Evolutionary conservation across 1,140 invertebrate species (phyloP), one percentile per base, ranked within the genome.

Genomic region (Diabrotica undecimpunctata): DNA sequence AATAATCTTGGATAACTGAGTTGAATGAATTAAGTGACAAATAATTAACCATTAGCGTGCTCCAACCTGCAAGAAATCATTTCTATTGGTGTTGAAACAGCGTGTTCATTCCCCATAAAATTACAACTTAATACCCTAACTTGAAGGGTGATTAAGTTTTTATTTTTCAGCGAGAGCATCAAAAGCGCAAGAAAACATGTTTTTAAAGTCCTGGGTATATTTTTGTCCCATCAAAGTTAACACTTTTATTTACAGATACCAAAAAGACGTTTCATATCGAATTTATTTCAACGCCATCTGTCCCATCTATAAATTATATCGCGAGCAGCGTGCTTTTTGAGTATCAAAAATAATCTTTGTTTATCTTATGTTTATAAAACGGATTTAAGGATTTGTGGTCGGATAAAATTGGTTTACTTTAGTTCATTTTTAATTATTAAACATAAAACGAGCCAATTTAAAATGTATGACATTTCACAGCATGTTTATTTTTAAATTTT

Each of bases 281-380:
- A 46, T 46, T 46, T 46, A 46, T 46, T 46, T 10, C 8, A 46
- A 46, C n/a, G 41, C 41, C 41, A 46, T 46, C 41, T 46, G 41
- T 46, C 8, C 41, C 41, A 46, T 46, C 41, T 46, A 46, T 46
- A 46, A 46, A 46, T 46, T 46, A 46, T 46, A 46, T 10, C n/a
- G 41, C 3, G 41, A 46, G 41, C n/a, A 46, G 41, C 41, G 3
- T 46, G 41, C 41, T 46, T 46, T 46, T 46, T 8, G 41, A 10
- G 41, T 46, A 46, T 46, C 41, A 46, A 46, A 46, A 46, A 46
- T 46, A 46, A 46, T 46, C 41, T 46, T 46, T 46, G 41, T 46
- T 46, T 46, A 46, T 46, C 41, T 46, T 46, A 46, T 46, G 41
- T 46, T 46, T 46, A 46, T 46, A 46, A 6, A 46, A 46, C n/a